Base-by-base conservation (phyloP, 2,113 vertebrate species). In the Manacus vitellinus region DNA sequence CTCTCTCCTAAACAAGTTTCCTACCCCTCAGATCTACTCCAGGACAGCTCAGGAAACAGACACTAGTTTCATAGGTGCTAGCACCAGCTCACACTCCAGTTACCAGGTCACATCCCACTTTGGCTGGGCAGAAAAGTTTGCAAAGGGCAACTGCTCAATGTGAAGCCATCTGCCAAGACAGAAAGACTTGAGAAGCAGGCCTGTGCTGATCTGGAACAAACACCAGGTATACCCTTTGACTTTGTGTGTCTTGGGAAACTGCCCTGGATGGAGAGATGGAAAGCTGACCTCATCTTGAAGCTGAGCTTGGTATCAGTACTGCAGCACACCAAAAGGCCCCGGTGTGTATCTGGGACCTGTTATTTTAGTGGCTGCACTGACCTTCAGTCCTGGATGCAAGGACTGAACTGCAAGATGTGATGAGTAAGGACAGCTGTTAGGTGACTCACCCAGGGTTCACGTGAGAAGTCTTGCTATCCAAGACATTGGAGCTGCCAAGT, bases 161-260 rank as follows among this genome's bases (percentile, higher is more conserved):
- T 19, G 43, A 92, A 90, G 46, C 18, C 37, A 80, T 47, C 55
- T 79, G n/a, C 70, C 66, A 75, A 92, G 76, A 76, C 0, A 4
- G 65, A 54, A 68, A 39, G 51, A 39, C 55, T 8, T 30, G 23
- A 65, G 55, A 5, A 80, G 51, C 67, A 80, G 63, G 62, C 51
- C 46, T 61, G 20, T 41, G 54, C 28, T 18, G 3, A 46, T 6
- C 59, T 39, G 46, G 39, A 88, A 58, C 33, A 65, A 83, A 41
- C 2, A 6, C 19, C 39, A 81, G 25, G 56, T n/a, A 74, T 0
- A 0, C 17, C 52, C 58, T 71, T 71, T 0, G 0, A 44, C 30
- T 81, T 35, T 41, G 47, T 49, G 84, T 37, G 44, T 49, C 47
- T 55, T 71, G 61, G 56, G 70, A 89, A 94, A 72, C 28, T 47